Evolutionary conservation across 2,888 invertebrate species (phyloP), one percentile per base, ranked within the genome.

Genomic region (Erebia epiphron): DNA sequence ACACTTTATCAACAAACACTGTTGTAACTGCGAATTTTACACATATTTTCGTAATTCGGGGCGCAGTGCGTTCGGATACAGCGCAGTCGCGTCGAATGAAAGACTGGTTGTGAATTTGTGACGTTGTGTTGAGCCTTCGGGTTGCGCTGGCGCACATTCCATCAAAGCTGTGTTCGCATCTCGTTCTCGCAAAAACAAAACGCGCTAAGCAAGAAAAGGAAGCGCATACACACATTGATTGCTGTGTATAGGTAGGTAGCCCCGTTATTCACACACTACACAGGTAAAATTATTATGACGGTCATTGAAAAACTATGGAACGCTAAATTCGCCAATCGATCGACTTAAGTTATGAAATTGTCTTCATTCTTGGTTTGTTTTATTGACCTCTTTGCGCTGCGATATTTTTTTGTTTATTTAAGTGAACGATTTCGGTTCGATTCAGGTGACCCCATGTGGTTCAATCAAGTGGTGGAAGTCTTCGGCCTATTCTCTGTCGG

Each of bases 71-170:
- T 84, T 81, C 82, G 82, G 80, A 80, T 81, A 79, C 85, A 81
- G 79, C 81, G 80, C 83, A 81, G 80, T 80, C 83, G 86, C 86
- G 86, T 80, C 85, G 84, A 86, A 87, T 82, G 83, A 87, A 88
- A 88, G 90, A 91, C 89, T 90, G 88, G 86, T 81, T 81, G 54
- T 52, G 78, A 76, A 78, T 79, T 60, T 81, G 69, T 58, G 80
- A 80, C 64, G 67, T 67, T 68, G 83, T 80, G 65, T 82, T 82
- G 86, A 83, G 86, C 46, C 46, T 61, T 46, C 26, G 56, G 56
- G 84, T 87, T 86, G 90, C 88, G 91, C 88, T 85, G 84, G 79
- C 89, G 46, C 46, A 46, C 92, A 92, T 92, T 92, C 92, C 92
- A 87, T 83, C 82, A 85, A 85, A 83, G 67, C 60, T 63, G 68